phyloP scores from a whole-genome alignment of 2,888 invertebrate genomes.

The Aproaerema taeniolella region DNA sequence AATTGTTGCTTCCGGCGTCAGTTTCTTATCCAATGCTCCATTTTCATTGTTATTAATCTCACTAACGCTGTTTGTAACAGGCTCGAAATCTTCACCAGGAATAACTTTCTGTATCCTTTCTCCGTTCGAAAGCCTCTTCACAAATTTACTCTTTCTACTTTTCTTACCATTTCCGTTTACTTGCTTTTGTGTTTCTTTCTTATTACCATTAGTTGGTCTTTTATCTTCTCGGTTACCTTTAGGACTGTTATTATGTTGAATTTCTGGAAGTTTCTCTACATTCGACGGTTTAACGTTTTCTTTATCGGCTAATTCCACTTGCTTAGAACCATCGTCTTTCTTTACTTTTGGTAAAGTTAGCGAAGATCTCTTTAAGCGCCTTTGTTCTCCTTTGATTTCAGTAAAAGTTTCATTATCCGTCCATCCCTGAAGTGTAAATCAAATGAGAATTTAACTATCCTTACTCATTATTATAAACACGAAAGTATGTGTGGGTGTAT shows the following conservation, averaged over 20 bases:
- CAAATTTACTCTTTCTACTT: constrained; percentile 46
- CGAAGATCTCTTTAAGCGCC: constrained; percentile 52
- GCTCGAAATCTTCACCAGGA: constrained; percentile 37
- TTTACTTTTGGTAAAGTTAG: constrained; percentile 72
- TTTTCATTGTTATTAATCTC: constrained; percentile 15
- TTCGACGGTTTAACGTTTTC: constrained; percentile 40
- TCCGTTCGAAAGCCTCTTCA: constrained; percentile 52
- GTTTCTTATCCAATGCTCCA: constrained; percentile 36
- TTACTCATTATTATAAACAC: too few species aligned
- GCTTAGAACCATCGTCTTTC: constrained; percentile 56
- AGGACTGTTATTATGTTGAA: constrained; percentile 32
- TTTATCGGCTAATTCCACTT: constrained; percentile 32
- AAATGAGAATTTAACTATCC: too few species aligned
- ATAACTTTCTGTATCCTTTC: constrained; percentile 41
- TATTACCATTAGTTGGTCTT: constrained; percentile 23
- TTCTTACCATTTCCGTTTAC: constrained; percentile 22
- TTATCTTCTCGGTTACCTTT: constrained; percentile 26
- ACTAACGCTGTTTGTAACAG: too few species aligned
- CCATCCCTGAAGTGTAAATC: constrained; percentile 52
- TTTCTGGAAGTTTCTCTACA: constrained; percentile 53
- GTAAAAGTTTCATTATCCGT: constrained; percentile 62
- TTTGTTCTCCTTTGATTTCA: constrained; percentile 48
- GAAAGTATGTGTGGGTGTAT: too few species aligned
- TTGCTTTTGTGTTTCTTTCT: constrained; percentile 25
- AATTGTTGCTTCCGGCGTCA: constrained; percentile 58